These are phyloP conservation scores for Scomber colias DNA, from an alignment of 2,113 vertebrate species.

Conservation along the genomic window DNA sequence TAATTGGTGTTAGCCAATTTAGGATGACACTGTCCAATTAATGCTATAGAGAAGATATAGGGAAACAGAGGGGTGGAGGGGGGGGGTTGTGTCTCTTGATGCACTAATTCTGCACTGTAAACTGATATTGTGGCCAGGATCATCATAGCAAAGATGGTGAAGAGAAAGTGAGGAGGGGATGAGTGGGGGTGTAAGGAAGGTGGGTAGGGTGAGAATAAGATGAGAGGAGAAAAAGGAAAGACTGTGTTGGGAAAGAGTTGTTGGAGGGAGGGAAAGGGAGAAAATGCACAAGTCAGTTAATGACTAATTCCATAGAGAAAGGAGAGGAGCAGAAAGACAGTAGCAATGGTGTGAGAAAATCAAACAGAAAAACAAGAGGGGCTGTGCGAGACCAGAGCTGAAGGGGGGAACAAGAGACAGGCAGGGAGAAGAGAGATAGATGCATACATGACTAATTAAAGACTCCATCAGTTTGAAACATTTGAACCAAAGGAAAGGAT, in stretches of 20 bases:
- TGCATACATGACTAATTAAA: slow-evolving; percentile 74
- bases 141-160: neutral
- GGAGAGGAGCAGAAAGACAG: slow-evolving; percentile 48
- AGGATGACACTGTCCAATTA: slow-evolving; percentile 58
- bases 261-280: slow-evolving; percentile 13
- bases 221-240: slow-evolving; percentile 45
- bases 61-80: neutral
- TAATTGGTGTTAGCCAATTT: slow-evolving; percentile 71
- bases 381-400: slow-evolving; percentile 41
- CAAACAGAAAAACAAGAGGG: slow-evolving; percentile 57
- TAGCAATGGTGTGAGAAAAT: slow-evolving; percentile 60
- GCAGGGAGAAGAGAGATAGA: slow-evolving; percentile 49
- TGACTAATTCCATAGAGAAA: slow-evolving; percentile 74
- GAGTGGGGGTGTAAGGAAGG: slow-evolving; percentile 15
- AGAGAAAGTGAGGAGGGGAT: neutral
- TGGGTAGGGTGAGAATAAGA: slow-evolving; percentile 26
- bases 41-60: slow-evolving; percentile 56
- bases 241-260: slow-evolving; percentile 17
- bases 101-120: slow-evolving; percentile 30
- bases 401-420: slow-evolving; percentile 38
- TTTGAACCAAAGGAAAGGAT: slow-evolving; percentile 53
- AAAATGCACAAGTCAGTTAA: slow-evolving; percentile 79
- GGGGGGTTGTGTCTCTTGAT: neutral
- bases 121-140: slow-evolving; percentile 31
- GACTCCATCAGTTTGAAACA: slow-evolving; percentile 65